A percentile compares a stretch with the other conserved stretches of the same genome.
Evolutionary conservation across 2,797 vertebrate species (phyloP).

Genomic region (Parotocinclus haroldoi): DNA sequence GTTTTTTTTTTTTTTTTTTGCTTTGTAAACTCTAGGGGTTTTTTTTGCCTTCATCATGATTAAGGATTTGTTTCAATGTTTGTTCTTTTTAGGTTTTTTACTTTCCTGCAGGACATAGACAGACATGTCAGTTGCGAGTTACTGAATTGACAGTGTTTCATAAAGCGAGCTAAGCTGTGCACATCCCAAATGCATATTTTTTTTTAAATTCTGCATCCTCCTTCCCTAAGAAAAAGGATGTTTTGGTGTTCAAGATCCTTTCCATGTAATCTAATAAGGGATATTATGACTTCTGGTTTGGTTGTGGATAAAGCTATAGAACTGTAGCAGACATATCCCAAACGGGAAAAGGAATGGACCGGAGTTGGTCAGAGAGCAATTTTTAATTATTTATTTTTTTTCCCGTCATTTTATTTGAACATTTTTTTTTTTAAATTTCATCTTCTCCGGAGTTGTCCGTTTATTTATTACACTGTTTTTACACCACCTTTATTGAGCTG

Average conservation of each 20-base stretch:
- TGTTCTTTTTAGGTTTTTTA: slow-evolving; percentile 50
- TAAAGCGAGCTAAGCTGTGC: slow-evolving; percentile 12
- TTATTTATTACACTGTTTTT: slow-evolving; percentile 74
- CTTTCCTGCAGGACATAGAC: slow-evolving; percentile 8
- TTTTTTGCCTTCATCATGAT: slow-evolving; percentile 40
- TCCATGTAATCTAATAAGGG: slow-evolving; percentile 3
- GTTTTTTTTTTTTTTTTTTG: slow-evolving; percentile 58
- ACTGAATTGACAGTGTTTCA: slow-evolving; percentile 23
- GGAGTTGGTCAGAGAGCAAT: background rate
- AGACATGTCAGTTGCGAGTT: slow-evolving; percentile 3
- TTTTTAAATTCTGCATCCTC: slow-evolving; percentile 8
- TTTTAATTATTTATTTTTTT: background rate
- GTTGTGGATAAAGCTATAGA: background rate
- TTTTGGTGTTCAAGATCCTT: slow-evolving; percentile 6
- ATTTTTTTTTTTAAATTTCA: background rate
- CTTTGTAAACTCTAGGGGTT: slow-evolving; percentile 45
- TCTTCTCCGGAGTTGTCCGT: slow-evolving; percentile 46
- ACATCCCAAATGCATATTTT: slow-evolving; percentile 17
- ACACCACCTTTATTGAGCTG: slow-evolving; percentile 67
- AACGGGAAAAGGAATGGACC: slow-evolving; percentile 8
- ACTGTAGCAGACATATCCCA: slow-evolving; percentile 6
- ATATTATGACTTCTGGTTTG: background rate
- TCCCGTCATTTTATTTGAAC: background rate
- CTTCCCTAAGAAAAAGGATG: background rate
- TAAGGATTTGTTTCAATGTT: slow-evolving; percentile 36